A percentile compares a stretch with the other conserved stretches of the same genome.
Evolutionary conservation across 2,113 vertebrate genomes (phyloP).

Genomic region (Epinephelus fuscoguttatus): DNA sequence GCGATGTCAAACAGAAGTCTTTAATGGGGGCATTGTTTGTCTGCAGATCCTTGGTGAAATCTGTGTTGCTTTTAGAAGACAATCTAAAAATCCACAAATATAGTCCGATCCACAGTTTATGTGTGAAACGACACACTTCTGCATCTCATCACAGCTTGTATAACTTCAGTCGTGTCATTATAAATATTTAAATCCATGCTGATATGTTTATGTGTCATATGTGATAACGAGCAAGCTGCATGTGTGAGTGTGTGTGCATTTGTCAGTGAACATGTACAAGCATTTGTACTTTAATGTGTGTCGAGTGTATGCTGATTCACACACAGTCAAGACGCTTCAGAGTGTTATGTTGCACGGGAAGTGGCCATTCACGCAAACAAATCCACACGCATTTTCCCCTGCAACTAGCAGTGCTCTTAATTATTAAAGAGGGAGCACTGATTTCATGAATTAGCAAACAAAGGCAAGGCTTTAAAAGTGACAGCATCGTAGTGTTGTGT

Average conservation of each 20-base stretch:
- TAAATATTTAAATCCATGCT: neutral
- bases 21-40: conserved; percentile 55
- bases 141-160: neutral
- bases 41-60: conserved; percentile 37
- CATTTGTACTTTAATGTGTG: conserved; percentile 20
- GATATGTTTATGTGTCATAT: neutral
- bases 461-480: conserved; percentile 55
- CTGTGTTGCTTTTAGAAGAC: conserved; percentile 9
- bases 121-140: neutral
- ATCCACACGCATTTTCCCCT: conserved; percentile 42
- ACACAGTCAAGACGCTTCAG: neutral
- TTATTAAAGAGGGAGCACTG: conserved; percentile 77
- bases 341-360: conserved; percentile 28
- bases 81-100: conserved; percentile 15
- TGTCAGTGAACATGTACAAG: neutral
- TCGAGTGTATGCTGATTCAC: neutral
- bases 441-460: conserved; percentile 81
- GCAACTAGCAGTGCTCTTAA: conserved; percentile 65
- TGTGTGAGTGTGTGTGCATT: conserved; percentile 12
- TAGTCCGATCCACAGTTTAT: neutral
- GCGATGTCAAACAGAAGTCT: conserved; percentile 53
- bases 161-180: conserved; percentile 15
- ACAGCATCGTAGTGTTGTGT: conserved; percentile 2
- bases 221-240: neutral
- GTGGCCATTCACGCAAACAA: conserved; percentile 59